phyloP scores from a whole-genome alignment of 2,113 vertebrate species.

The Hymenochirus boettgeri region DNA sequence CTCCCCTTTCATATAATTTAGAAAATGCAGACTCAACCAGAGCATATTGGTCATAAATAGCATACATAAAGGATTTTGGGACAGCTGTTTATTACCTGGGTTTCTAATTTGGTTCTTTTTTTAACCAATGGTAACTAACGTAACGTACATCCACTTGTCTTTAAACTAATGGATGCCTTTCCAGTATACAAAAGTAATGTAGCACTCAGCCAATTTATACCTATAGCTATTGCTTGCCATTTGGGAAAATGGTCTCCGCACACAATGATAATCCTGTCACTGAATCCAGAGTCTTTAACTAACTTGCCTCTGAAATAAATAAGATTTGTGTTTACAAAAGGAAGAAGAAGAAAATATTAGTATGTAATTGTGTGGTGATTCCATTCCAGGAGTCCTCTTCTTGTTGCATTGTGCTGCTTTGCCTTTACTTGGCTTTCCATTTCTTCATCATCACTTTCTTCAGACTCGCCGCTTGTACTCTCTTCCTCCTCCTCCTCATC shows the following conservation, averaged over 20 bases:
- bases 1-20: neutral
- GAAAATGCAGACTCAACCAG: constrained; percentile 1
- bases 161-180: neutral
- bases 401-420: constrained; percentile 56
- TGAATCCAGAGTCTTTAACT: constrained; percentile 51
- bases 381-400: constrained; percentile 80
- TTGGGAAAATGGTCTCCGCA: neutral
- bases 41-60: constrained; percentile 18
- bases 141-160: neutral
- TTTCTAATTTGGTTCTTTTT: neutral
- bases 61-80: constrained; percentile 6
- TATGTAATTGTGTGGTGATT: constrained; percentile 80
- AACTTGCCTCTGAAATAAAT: constrained; percentile 50
- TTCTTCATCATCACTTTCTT: constrained; percentile 82
- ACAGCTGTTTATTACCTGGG: neutral
- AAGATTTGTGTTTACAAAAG: constrained; percentile 63
- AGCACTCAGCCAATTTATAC: constrained; percentile 6
- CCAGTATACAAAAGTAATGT: neutral
- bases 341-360: constrained; percentile 56
- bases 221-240: constrained; percentile 11
- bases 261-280: constrained; percentile 52
- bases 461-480: constrained; percentile 83
- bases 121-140: neutral
- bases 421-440: constrained; percentile 60
- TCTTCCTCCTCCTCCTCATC: constrained; percentile 76